Percentiles rank a stretch among this genome's conserved stretches.
Evolutionary conservation across 2,113 vertebrate genomes (phyloP).

Genomic region (Myxocyprinus asiaticus): DNA sequence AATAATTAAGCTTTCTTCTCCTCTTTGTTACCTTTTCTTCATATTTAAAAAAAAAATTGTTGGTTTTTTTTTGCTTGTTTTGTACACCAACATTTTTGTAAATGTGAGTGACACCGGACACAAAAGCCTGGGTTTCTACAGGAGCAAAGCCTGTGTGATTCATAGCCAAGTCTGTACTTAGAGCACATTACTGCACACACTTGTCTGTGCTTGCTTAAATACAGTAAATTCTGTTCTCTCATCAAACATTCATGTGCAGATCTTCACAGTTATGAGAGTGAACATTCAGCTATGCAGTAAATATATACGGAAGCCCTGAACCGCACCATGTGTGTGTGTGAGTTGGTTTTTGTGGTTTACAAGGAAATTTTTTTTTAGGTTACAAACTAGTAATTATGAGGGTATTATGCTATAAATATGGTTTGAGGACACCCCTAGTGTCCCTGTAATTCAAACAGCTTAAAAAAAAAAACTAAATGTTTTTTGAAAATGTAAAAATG

Average conservation of each 20-base stretch:
- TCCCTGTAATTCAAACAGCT: too few relatives aligned
- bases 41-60: conserved; percentile 3
- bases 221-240: background rate
- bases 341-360: background rate
- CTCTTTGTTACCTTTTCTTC: conserved; percentile 51
- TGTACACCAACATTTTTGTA: conserved; percentile 53
- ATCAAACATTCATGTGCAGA: conserved; percentile 23
- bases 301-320: background rate
- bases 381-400: too few relatives aligned
- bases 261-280: background rate
- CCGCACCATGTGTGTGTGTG: background rate
- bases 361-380: too few relatives aligned
- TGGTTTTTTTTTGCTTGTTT: conserved; percentile 50
- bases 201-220: conserved; percentile 28
- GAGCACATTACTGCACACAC: conserved; percentile 17
- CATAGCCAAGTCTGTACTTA: conserved; percentile 42
- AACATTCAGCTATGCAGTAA: conserved; percentile 5
- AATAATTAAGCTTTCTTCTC: conserved; percentile 67
- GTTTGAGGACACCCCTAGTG: too few relatives aligned
- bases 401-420: too few relatives aligned
- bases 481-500: too few relatives aligned
- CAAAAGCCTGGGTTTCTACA: conserved; percentile 57
- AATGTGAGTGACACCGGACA: conserved; percentile 65
- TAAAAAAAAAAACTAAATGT: too few relatives aligned
- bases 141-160: conserved; percentile 41